A percentile compares a stretch with the other conserved stretches of the same genome.
These are phyloP conservation scores for Paraplagusia blochii DNA, from an alignment of 2,113 vertebrate species.

Conservation along the genomic window DNA sequence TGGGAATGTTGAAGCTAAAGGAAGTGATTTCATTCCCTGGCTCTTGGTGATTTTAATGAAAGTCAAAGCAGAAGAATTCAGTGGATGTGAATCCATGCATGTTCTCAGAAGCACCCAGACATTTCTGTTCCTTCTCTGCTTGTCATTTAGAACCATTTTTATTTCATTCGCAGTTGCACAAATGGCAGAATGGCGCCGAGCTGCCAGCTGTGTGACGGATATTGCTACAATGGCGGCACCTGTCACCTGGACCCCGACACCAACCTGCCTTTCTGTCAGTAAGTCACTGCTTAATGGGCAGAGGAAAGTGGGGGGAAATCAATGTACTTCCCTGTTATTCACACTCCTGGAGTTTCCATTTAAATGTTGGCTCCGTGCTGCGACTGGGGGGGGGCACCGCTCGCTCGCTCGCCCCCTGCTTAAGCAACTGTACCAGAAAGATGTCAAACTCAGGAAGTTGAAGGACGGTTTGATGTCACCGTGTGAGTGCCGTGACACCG, in stretches of 20 bases:
- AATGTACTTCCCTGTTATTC: conserved; percentile 51
- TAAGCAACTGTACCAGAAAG: conserved; percentile 23
- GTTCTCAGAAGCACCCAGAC: conserved; percentile 22
- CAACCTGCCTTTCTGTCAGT: conserved; percentile 93
- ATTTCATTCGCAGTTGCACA: conserved; percentile 83
- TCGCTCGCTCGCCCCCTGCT: too few relatives aligned
- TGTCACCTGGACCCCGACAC: conserved; percentile 96
- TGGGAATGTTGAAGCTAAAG: not conserved
- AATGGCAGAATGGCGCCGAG: conserved; percentile 94
- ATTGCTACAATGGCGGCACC: conserved; percentile 96
- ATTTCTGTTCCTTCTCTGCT: conserved; percentile 15
- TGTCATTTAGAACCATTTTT: conserved; percentile 51
- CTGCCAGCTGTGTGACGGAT: conserved; percentile 97
- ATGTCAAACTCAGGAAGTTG: conserved; percentile 45
- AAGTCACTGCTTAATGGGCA: conserved; percentile 80
- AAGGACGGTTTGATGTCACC: conserved; percentile 56
- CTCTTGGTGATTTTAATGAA: conserved; percentile 21
- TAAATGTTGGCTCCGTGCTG: conserved; percentile 42
- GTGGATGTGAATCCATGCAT: conserved; percentile 15
- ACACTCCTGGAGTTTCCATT: conserved; percentile 33
- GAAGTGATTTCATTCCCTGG: conserved; percentile 23
- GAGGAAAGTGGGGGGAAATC: conserved; percentile 31
- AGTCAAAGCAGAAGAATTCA: conserved; percentile 5
- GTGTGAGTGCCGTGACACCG: conserved; percentile 33
- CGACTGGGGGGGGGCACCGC: too few relatives aligned